A percentile compares a stretch with the other conserved stretches of the same genome.
Conservation (phyloP, 2,888 invertebrate species). For the Smittia aterrima region DNA sequence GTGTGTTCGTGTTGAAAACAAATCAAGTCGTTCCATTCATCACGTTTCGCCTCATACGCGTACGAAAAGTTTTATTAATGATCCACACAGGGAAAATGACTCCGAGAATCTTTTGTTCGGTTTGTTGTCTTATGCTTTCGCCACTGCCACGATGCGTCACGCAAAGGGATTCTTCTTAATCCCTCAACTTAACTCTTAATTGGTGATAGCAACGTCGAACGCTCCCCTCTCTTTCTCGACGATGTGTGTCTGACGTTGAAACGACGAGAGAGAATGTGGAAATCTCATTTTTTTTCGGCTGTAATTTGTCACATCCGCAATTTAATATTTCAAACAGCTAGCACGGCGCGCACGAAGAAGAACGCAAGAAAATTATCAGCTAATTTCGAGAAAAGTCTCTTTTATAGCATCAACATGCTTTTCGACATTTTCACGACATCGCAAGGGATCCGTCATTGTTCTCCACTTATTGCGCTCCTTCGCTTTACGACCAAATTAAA, state of each 20-base stretch:
- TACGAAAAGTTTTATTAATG: conserved; percentile 35
- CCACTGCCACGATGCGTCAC: no score
- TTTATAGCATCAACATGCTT: conserved; percentile 2
- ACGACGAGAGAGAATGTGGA: background rate
- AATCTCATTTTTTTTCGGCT: conserved; percentile 7
- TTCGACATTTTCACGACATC: background rate
- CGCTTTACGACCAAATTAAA: conserved; percentile 31
- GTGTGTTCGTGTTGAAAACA: conserved; percentile 19
- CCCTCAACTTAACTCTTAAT: no score
- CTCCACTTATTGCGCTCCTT: background rate
- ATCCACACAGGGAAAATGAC: background rate
- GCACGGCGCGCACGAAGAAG: background rate
- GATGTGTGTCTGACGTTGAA: background rate
- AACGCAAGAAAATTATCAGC: conserved; percentile 26
- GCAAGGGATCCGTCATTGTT: background rate
- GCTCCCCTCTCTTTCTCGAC: background rate
- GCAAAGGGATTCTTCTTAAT: no score
- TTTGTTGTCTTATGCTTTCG: background rate
- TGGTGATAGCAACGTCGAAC: background rate
- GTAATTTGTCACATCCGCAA: conserved; percentile 40
- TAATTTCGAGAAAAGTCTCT: conserved; percentile 27
- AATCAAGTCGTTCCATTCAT: conserved; percentile 37
- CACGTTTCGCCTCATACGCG: conserved; percentile 23
- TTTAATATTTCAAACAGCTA: conserved; percentile 35
- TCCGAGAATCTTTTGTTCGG: background rate